These are phyloP conservation scores for Podarcis cretensis DNA, from an alignment of 2,113 vertebrate genomes.

Conservation along the genomic window DNA sequence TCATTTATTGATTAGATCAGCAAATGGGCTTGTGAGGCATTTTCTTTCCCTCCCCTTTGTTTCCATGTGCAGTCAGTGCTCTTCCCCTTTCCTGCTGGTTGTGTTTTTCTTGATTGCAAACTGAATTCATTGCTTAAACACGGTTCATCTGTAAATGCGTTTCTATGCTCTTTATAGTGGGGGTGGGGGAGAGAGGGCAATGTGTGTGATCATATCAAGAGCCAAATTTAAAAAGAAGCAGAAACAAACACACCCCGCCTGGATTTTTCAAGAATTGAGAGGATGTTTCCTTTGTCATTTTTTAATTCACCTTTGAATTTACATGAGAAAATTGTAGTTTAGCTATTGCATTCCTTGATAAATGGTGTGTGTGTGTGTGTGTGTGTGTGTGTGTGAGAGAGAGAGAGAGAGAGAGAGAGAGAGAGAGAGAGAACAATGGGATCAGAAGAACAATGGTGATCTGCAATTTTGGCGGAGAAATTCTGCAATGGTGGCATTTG, in stretches of 20 bases:
- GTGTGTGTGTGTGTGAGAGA: neutral
- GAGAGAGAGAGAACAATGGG: neutral
- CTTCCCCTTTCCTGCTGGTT: neutral
- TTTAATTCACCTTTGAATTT: slow-evolving; percentile 25
- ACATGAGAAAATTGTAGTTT: neutral
- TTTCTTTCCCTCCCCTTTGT: neutral
- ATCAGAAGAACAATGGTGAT: neutral
- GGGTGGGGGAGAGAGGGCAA: neutral
- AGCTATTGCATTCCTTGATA: neutral
- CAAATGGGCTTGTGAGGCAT: neutral
- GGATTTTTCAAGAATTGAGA: neutral
- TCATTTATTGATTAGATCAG: neutral
- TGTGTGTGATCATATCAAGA: neutral
- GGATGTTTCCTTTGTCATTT: neutral
- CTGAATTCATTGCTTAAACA: slow-evolving; percentile 9
- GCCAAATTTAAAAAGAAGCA: neutral
- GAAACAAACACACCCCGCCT: neutral
- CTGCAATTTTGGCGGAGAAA: slow-evolving; percentile 17
- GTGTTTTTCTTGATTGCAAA: neutral
- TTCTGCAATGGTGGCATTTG: neutral
- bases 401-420: neutral
- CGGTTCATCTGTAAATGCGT: neutral
- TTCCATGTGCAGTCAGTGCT: neutral
- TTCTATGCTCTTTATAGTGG: accelerated
- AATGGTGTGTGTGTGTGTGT: neutral